Evolutionary conservation across 2,888 invertebrate genomes (phyloP).

Genomic region (Epinotia brunnichana): DNA sequence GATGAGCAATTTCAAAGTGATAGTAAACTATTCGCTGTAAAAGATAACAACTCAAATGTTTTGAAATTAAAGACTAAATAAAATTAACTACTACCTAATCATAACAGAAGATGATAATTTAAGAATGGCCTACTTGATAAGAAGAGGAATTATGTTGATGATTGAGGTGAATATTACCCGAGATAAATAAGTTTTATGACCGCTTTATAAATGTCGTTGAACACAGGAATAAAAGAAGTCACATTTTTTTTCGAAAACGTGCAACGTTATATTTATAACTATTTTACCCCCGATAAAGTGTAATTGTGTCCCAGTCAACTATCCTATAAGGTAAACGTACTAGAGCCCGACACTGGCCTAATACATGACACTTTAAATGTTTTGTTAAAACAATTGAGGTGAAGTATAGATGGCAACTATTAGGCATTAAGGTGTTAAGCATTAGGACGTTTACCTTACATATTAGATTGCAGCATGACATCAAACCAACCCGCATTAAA

Average conservation of each 20-base stretch:
- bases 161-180: background rate
- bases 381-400: no score
- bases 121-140: background rate
- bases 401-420: no score
- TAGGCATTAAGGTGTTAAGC: no score
- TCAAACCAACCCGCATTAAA: conserved; percentile 13
- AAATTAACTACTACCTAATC: conserved; percentile 9
- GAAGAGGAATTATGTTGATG: background rate
- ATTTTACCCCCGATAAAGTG: background rate
- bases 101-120: conserved; percentile 7
- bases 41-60: conserved; percentile 10
- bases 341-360: no score
- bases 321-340: no score
- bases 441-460: no score
- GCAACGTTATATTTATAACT: no score
- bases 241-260: background rate
- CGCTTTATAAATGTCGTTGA: background rate
- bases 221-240: background rate
- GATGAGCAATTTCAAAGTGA: background rate
- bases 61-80: conserved; percentile 6
- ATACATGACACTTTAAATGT: no score
- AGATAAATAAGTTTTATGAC: conserved; percentile 1
- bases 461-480: background rate
- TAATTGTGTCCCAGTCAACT: background rate
- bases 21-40: conserved; percentile 24